Percentiles rank a stretch among this genome's conserved stretches.
Conservation (phyloP, 2,797 vertebrate genomes). For the Odontamblyopus lacepedii region DNA sequence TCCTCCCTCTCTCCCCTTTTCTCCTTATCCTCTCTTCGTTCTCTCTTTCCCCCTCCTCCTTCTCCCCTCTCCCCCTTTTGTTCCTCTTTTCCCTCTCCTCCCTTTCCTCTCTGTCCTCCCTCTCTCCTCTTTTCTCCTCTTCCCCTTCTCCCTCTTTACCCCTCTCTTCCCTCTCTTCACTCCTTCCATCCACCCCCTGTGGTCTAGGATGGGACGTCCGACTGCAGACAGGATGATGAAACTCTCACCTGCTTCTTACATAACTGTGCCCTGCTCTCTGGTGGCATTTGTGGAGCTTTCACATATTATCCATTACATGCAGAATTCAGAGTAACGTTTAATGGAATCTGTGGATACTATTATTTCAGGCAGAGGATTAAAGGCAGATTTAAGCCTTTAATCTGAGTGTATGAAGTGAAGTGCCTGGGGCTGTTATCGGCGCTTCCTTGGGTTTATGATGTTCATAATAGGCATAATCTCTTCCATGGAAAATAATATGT, state of each 20-base stretch:
- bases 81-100: no score
- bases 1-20: not conserved
- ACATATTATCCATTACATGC: not conserved
- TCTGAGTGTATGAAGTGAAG: constrained; percentile 16
- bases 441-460: constrained; percentile 4
- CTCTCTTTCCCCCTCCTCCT: no score
- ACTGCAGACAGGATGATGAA: constrained; percentile 45
- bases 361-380: constrained; percentile 31
- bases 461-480: constrained; percentile 22
- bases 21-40: not conserved
- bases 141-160: no score
- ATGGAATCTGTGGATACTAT: constrained; percentile 12
- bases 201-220: constrained; percentile 30
- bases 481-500: constrained; percentile 26
- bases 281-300: not conserved
- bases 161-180: not conserved
- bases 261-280: constrained; percentile 43
- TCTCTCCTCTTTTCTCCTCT: no score
- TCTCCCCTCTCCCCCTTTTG: no score
- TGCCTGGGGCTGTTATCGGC: constrained; percentile 9
- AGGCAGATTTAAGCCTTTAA: constrained; percentile 37
- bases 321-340: constrained; percentile 3
- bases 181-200: constrained; percentile 6
- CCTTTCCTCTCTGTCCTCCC: no score
- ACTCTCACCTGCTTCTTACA: constrained; percentile 57